These are phyloP conservation scores for Rhinella marina DNA, from an alignment of 2,797 vertebrate genomes.

Conservation along the genomic window DNA sequence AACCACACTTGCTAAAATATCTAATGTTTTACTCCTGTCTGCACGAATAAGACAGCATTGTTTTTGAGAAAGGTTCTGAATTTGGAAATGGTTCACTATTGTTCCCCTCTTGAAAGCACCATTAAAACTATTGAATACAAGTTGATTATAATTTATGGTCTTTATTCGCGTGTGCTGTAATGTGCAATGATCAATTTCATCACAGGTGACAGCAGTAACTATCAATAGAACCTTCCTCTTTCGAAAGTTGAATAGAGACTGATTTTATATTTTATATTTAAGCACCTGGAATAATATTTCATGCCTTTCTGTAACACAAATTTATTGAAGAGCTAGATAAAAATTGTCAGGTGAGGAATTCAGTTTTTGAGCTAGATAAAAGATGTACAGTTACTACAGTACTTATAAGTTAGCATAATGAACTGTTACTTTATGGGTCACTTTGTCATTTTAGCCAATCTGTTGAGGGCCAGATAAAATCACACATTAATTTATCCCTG, in stretches of 20 bases:
- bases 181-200: slow-evolving; percentile 61
- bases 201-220: slow-evolving; percentile 62
- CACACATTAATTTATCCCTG: neutral
- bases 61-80: slow-evolving; percentile 52
- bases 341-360: slow-evolving; percentile 42
- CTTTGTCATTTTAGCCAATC: slow-evolving; percentile 3
- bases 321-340: slow-evolving; percentile 52
- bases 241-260: slow-evolving; percentile 61
- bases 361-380: slow-evolving; percentile 44
- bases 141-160: slow-evolving; percentile 63
- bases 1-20: slow-evolving; percentile 8
- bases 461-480: neutral
- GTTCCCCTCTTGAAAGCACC: slow-evolving; percentile 58
- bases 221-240: slow-evolving; percentile 60
- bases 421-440: neutral
- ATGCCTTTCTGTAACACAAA: slow-evolving; percentile 45
- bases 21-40: slow-evolving; percentile 40
- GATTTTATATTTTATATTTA: slow-evolving; percentile 61
- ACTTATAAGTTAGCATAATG: slow-evolving; percentile 44
- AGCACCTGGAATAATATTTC: slow-evolving; percentile 62
- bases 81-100: slow-evolving; percentile 56
- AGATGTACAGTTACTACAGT: neutral
- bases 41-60: slow-evolving; percentile 43
- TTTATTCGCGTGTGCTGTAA: slow-evolving; percentile 55
- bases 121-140: slow-evolving; percentile 62